Base-by-base conservation (phyloP, 2,113 vertebrate genomes). In the Psittacara wagleri region DNA sequence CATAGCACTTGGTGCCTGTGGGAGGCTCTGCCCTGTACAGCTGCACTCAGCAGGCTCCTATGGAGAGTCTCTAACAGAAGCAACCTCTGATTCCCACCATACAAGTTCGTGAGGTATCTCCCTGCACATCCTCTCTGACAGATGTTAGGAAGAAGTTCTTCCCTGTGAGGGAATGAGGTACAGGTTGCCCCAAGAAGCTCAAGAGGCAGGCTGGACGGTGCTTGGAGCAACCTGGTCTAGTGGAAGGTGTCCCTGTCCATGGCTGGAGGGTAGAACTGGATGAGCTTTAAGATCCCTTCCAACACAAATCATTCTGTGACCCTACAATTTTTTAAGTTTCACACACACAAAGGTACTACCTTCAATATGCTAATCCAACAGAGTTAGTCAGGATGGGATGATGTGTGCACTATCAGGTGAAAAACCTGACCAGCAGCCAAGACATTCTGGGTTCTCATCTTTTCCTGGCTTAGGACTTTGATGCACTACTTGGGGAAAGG, bases 21-120 rank as follows among this genome's bases (percentile, higher is more conserved):
- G 3, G 17, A 80, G 43, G 70, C 27, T 5, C 16, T 17, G 31
- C 3, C 9, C 63, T 6, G 18, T 27, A 18, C 27, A 17, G 55
- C 66, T 31, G n/a, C 52, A 2, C 57, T 66, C 62, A 31, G 48
- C 41, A 18, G 43, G 33, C 51, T 63, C 64, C 76, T 20, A 16
- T 2, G 12, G 25, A 7, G 62, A 22, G 27, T 23, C 7, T 7
- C 29, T 2, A 20, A 31, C 59, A 46, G 2, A 2, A 79, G 35
- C 62, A 39, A 3, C 29, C 8, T 17, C 49, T 2, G 4, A 35
- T 7, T 49, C 79, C 62, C 44, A 37, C 24, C 20, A 3, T 5
- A 1, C 1, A 7, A 25, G 35, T 8, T 7, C 7, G 9, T 0
- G 4, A 28, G 57, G 4, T 6, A 11, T 4, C 1, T 33, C 12